Evolutionary conservation across 1,140 invertebrate genomes (phyloP).

Genomic region (Geopemphigus sp.): DNA sequence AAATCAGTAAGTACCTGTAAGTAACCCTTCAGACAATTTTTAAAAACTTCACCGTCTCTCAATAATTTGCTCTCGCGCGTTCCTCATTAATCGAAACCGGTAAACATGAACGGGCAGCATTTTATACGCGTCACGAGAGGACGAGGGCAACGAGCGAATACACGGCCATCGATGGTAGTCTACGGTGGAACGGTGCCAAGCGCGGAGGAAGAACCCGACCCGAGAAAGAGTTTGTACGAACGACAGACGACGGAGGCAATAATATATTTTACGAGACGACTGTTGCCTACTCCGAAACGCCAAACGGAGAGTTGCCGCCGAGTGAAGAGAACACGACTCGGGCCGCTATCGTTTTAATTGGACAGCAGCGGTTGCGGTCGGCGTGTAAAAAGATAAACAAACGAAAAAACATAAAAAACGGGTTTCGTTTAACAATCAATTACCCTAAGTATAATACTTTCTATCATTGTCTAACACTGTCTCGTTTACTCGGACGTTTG

Average conservation of each 20-base stretch:
- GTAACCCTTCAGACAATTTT: too few relatives aligned
- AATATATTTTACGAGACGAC: too few relatives aligned
- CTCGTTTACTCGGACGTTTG: neutral
- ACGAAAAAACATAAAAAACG: neutral
- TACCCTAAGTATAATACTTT: neutral
- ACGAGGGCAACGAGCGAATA: neutral
- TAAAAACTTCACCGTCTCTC: neutral
- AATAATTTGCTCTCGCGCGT: neutral
- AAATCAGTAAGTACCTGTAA: too few relatives aligned
- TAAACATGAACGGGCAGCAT: neutral
- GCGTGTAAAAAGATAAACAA: neutral
- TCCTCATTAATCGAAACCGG: slow-evolving; percentile 17
- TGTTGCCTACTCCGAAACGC: neutral
- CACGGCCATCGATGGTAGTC: neutral
- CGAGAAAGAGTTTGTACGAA: slow-evolving; percentile 1
- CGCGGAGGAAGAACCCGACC: neutral
- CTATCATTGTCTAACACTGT: neutral
- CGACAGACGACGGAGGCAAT: too few relatives aligned
- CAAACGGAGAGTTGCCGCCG: neutral
- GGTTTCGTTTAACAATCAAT: slow-evolving; percentile 10
- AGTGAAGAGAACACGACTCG: neutral
- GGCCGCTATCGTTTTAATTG: slow-evolving; percentile 16
- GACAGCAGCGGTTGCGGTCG: slow-evolving; percentile 6
- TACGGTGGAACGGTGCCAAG: slow-evolving; percentile 10
- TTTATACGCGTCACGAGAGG: neutral